Conservation (phyloP, 2,797 vertebrate species). For the Microchirus variegatus region DNA sequence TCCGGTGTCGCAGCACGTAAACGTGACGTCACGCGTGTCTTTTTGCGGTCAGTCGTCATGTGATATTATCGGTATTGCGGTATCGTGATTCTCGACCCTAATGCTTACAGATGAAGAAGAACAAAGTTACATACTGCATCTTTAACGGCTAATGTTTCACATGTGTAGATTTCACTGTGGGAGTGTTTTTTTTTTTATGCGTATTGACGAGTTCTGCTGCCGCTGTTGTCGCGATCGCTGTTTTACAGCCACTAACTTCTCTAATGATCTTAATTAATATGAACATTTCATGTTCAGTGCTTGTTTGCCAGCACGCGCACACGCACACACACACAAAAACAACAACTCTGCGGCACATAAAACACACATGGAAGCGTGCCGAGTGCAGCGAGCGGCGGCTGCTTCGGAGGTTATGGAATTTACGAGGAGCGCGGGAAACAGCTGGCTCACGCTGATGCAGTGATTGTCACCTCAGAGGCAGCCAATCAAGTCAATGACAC, state of each 20-base stretch:
- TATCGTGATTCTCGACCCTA: no score
- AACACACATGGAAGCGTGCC: neutral
- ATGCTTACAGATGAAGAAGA: no score
- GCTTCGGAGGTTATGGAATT: slow-evolving; percentile 21
- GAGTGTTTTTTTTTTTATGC: no score
- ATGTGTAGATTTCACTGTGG: no score
- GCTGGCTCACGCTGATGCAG: slow-evolving; percentile 31
- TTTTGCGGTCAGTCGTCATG: no score
- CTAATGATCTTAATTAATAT: slow-evolving; percentile 39
- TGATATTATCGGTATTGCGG: no score
- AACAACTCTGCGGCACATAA: neutral
- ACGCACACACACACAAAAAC: neutral
- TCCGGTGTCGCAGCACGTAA: no score
- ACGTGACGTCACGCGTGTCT: no score
- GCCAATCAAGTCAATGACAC: slow-evolving; percentile 32
- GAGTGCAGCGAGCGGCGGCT: neutral
- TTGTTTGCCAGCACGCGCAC: slow-evolving; percentile 9
- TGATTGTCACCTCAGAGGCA: slow-evolving; percentile 26
- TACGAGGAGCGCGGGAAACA: slow-evolving; percentile 30
- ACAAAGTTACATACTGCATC: no score
- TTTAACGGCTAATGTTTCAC: no score
- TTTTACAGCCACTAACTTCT: slow-evolving; percentile 23
- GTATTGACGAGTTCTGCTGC: slow-evolving; percentile 10
- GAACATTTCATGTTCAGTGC: slow-evolving; percentile 32
- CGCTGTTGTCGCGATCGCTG: slow-evolving; percentile 34